Conservation (phyloP, 2,113 vertebrate genomes). For the Anseranas semipalmata region DNA sequence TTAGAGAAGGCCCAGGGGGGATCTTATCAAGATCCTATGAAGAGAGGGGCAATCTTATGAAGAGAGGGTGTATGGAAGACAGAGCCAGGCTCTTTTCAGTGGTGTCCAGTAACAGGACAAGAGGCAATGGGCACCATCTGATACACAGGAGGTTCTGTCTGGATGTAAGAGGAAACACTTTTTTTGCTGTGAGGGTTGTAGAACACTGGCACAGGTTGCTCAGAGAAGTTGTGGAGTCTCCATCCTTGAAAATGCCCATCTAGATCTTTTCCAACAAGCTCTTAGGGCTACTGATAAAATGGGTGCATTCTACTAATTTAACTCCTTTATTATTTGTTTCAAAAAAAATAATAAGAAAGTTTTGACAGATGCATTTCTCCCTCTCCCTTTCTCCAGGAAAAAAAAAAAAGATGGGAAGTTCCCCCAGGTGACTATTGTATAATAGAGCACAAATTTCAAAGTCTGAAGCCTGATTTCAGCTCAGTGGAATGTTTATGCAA, state of each 20-base stretch:
- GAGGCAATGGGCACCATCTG: background rate
- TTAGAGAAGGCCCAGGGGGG: rapidly evolving
- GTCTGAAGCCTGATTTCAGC: background rate
- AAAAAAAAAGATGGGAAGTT: background rate
- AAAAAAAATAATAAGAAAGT: background rate
- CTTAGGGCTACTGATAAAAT: background rate
- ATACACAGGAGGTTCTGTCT: background rate
- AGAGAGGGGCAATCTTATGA: background rate
- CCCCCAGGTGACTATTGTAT: background rate
- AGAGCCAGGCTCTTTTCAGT: background rate
- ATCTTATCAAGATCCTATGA: background rate
- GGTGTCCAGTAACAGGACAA: background rate
- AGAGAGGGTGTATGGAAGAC: background rate
- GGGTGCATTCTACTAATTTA: background rate
- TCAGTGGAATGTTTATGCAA: background rate
- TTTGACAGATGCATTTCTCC: background rate
- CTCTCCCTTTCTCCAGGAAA: background rate
- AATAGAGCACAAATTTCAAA: background rate
- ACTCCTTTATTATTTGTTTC: background rate
- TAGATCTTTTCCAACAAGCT: background rate
- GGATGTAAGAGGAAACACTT: background rate
- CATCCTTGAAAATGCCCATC: background rate
- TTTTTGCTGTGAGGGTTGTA: background rate
- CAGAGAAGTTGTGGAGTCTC: background rate
- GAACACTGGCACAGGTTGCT: background rate